Evolutionary conservation across 2,888 invertebrate genomes (phyloP).

Genomic region (Nomada flava): DNA sequence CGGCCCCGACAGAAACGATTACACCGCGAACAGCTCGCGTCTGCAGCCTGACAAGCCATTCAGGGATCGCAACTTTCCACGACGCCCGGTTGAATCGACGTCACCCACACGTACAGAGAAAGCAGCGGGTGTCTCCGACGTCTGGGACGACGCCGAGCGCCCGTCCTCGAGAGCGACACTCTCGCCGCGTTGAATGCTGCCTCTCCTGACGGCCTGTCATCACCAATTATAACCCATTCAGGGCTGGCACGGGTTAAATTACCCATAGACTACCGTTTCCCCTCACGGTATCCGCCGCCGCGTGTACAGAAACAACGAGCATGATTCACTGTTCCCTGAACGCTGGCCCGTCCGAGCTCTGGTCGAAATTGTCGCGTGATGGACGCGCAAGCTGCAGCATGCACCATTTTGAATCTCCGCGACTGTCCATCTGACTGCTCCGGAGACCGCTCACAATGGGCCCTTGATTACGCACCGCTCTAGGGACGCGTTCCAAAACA

Average conservation of each 20-base stretch:
- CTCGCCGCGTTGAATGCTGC: constrained; percentile 63
- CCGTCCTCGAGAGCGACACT: constrained; percentile 60
- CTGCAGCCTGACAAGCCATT: constrained; percentile 39
- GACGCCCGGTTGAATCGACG: constrained; percentile 42
- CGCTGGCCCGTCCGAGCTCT: constrained; percentile 29
- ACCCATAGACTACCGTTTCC: constrained; percentile 73
- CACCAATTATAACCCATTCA: constrained; percentile 83
- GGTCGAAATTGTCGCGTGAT: constrained; percentile 56
- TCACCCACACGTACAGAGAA: constrained; percentile 27
- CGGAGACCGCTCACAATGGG: constrained; percentile 59
- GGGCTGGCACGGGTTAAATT: constrained; percentile 77
- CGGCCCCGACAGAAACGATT: constrained; percentile 10
- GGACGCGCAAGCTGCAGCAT: constrained; percentile 39
- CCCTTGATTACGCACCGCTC: constrained; percentile 64
- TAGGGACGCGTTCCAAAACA: constrained; percentile 48
- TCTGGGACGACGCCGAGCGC: constrained; percentile 42
- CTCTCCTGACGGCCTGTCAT: constrained; percentile 79
- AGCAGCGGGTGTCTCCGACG: constrained; percentile 45
- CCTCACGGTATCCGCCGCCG: constrained; percentile 42
- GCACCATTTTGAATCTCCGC: constrained; percentile 38
- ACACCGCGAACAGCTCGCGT: background rate
- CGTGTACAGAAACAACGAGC: constrained; percentile 70
- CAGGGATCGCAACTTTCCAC: constrained; percentile 40
- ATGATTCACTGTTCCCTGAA: constrained; percentile 69
- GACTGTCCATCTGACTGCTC: constrained; percentile 50